phyloP scores from a whole-genome alignment of 2,113 vertebrate species.

The Xiphophorus couchianus region DNA sequence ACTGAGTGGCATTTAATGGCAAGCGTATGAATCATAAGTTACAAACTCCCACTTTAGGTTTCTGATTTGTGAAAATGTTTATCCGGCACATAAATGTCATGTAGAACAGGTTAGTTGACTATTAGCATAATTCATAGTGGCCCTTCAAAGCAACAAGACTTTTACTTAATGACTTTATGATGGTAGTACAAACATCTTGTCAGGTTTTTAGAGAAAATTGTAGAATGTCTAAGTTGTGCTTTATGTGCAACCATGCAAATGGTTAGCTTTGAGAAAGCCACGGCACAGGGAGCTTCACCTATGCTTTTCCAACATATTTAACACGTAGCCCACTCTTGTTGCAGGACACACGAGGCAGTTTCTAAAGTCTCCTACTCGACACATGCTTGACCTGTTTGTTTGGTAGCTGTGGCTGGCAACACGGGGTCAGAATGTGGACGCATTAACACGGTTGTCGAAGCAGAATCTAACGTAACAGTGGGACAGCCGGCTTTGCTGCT shows the following conservation, averaged over 20 bases:
- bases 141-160: neutral
- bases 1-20: slow-evolving; percentile 65
- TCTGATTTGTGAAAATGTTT: slow-evolving; percentile 26
- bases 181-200: slow-evolving; percentile 4
- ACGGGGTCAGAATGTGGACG: slow-evolving; percentile 52
- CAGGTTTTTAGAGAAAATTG: neutral
- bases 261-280: slow-evolving; percentile 3
- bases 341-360: slow-evolving; percentile 58
- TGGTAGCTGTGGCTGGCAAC: slow-evolving; percentile 38
- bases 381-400: slow-evolving; percentile 57
- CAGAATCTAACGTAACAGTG: slow-evolving; percentile 46
- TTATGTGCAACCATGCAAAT: slow-evolving; percentile 6
- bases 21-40: slow-evolving; percentile 41
- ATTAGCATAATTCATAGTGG: slow-evolving; percentile 17
- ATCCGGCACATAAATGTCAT: slow-evolving; percentile 7
- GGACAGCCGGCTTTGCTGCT: slow-evolving; percentile 55
- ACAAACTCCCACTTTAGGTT: slow-evolving; percentile 36
- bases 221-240: neutral
- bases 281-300: neutral
- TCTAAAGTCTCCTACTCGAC: slow-evolving; percentile 25
- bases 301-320: slow-evolving; percentile 14
- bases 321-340: slow-evolving; percentile 6
- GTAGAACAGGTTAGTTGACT: slow-evolving; percentile 31
- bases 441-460: slow-evolving; percentile 27
- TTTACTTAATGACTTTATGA: neutral